Conservation (phyloP, 2,888 invertebrate genomes). For the Rhabditoides inermis region DNA sequence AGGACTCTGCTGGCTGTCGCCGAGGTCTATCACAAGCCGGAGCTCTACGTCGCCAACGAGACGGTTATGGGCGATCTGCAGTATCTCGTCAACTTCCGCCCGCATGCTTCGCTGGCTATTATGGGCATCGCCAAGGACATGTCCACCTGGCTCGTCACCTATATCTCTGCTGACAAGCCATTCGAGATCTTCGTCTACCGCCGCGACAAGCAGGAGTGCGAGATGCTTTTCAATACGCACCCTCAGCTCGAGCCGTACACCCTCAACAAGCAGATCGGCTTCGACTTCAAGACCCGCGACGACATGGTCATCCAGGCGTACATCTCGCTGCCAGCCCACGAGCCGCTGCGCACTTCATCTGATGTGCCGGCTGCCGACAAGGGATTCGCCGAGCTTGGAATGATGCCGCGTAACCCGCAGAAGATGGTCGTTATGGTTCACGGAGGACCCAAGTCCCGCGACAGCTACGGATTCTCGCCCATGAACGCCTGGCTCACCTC, state of each 20-base stretch:
- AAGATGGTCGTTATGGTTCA: conserved; percentile 47
- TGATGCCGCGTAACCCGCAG: conserved; percentile 44
- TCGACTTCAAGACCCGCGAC: conserved; percentile 48
- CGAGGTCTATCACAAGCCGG: conserved; percentile 50
- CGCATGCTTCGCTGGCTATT: conserved; percentile 32
- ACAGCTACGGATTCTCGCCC: conserved; percentile 43
- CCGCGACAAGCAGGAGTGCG: conserved; percentile 33
- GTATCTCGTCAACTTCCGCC: conserved; percentile 44
- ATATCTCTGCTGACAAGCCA: conserved; percentile 45
- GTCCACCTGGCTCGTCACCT: conserved; percentile 48
- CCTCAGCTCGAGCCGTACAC: conserved; percentile 39
- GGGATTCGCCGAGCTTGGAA: conserved; percentile 42
- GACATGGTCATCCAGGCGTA: conserved; percentile 49
- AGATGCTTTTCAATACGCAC: conserved; percentile 44
- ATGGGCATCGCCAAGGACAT: conserved; percentile 36
- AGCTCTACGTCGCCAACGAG: conserved; percentile 48
- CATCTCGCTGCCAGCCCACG: conserved; percentile 44
- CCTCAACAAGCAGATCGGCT: conserved; percentile 46
- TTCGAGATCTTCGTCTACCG: conserved; percentile 40
- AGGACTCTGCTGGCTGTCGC: conserved; percentile 45
- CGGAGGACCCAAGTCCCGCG: conserved; percentile 49
- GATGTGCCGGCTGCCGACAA: conserved; percentile 38
- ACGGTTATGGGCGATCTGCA: conserved; percentile 40
- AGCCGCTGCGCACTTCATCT: conserved; percentile 23
- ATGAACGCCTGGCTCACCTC: conserved; percentile 47